Conservation (phyloP, 1,140 invertebrate species). For the Ectropis grisescens region DNA sequence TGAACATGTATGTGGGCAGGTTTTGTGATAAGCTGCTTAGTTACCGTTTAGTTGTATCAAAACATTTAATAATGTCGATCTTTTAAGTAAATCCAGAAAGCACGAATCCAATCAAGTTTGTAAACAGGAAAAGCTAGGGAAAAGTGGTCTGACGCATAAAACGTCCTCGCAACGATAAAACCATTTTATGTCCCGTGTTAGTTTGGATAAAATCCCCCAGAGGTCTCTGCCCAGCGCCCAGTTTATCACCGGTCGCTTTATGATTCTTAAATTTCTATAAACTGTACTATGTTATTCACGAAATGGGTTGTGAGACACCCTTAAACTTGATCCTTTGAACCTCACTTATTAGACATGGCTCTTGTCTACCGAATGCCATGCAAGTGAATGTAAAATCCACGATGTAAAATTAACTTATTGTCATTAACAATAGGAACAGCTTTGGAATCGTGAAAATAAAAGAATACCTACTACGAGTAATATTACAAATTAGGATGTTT, state of each 20-base stretch:
- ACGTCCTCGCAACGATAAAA: slow-evolving; percentile 23
- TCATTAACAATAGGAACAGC: too few relatives aligned
- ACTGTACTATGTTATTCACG: slow-evolving; percentile 13
- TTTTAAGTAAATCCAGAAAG: slow-evolving; percentile 54
- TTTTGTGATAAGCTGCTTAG: too few relatives aligned
- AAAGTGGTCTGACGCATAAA: slow-evolving; percentile 3
- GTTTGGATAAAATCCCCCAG: slow-evolving; percentile 41
- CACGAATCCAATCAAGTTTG: slow-evolving; percentile 64
- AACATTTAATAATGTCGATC: slow-evolving; percentile 52
- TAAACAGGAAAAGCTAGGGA: slow-evolving; percentile 41
- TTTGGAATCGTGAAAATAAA: too few relatives aligned
- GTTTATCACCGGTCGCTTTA: slow-evolving; percentile 51
- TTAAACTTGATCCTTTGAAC: too few relatives aligned
- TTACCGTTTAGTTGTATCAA: too few relatives aligned
- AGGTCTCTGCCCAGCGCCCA: slow-evolving; percentile 30
- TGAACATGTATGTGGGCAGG: too few relatives aligned
- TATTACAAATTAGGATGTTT: too few relatives aligned
- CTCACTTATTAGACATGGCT: too few relatives aligned
- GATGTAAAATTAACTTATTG: too few relatives aligned
- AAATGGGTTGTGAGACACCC: slow-evolving; percentile 2
- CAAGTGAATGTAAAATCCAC: too few relatives aligned
- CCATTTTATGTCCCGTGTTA: slow-evolving; percentile 48
- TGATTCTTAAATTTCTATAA: slow-evolving; percentile 63
- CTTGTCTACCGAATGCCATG: too few relatives aligned
- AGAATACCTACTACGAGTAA: too few relatives aligned